These are phyloP conservation scores for Orchesellides sinensis DNA, from an alignment of 2,888 invertebrate genomes.

Conservation along the genomic window DNA sequence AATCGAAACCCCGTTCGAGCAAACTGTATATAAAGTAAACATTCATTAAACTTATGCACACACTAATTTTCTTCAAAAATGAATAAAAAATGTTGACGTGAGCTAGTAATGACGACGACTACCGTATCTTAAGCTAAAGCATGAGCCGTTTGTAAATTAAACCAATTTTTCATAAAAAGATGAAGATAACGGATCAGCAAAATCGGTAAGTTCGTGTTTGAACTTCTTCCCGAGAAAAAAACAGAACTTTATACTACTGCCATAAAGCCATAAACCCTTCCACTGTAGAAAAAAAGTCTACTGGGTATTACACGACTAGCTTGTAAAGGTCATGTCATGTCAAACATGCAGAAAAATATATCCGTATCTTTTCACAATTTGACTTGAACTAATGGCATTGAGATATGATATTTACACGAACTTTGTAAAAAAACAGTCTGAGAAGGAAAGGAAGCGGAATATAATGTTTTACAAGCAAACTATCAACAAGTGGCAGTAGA, in stretches of 20 bases:
- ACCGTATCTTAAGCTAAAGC: neutral
- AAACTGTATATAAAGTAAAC: no score
- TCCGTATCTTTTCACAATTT: neutral
- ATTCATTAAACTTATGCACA: neutral
- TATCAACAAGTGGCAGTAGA: neutral
- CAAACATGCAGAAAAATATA: slow-evolving; percentile 31
- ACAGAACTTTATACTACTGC: neutral
- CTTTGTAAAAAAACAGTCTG: neutral
- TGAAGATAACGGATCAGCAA: neutral
- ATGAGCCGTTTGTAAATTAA: neutral
- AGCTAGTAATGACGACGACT: neutral
- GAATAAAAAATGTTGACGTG: neutral
- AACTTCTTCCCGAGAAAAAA: neutral
- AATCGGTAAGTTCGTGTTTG: neutral
- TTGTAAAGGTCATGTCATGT: slow-evolving; percentile 49
- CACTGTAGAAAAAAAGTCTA: neutral
- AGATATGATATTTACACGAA: slow-evolving; percentile 8
- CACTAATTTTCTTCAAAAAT: neutral
- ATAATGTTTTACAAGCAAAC: slow-evolving; percentile 20
- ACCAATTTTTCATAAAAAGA: neutral
- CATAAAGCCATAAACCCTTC: neutral
- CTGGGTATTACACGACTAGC: slow-evolving; percentile 34
- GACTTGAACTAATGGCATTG: neutral
- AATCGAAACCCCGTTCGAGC: no score
- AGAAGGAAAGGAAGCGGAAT: slow-evolving; percentile 23